These are phyloP conservation scores for Zeugodacus cucurbitae DNA, from an alignment of 1,140 invertebrate genomes.

Conservation along the genomic window DNA sequence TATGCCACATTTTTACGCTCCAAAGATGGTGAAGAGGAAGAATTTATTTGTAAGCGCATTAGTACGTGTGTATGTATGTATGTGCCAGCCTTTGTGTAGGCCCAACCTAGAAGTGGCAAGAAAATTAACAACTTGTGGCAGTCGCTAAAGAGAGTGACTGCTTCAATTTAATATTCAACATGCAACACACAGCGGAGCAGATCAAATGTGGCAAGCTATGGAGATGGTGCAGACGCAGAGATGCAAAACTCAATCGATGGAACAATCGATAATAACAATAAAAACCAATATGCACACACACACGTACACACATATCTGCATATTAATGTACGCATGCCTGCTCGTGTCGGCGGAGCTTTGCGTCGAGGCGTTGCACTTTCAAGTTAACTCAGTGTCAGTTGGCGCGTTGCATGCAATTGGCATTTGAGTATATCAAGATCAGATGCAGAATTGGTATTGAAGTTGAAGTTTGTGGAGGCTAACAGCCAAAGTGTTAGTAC, in stretches of 20 bases:
- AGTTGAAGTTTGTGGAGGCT: background rate
- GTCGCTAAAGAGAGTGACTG: background rate
- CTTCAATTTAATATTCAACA: slow-evolving; percentile 23
- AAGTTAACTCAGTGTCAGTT: slow-evolving; percentile 31
- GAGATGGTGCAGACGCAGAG: background rate
- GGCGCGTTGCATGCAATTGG: slow-evolving; percentile 15
- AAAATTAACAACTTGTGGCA: slow-evolving; percentile 33
- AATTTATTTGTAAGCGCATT: background rate
- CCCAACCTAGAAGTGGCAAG: slow-evolving; percentile 18
- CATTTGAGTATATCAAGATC: slow-evolving; percentile 36
- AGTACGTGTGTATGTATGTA: background rate
- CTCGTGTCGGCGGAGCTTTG: background rate
- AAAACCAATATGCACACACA: background rate
- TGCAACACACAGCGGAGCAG: background rate
- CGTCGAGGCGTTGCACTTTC: background rate
- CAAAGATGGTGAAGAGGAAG: background rate
- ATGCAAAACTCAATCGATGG: slow-evolving; percentile 32
- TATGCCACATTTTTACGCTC: background rate
- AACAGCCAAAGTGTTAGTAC: background rate
- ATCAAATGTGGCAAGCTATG: background rate
- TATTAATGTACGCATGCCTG: background rate
- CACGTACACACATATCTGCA: background rate
- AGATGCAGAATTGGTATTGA: slow-evolving; percentile 7
- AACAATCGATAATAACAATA: slow-evolving; percentile 12
- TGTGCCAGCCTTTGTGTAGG: background rate